Evolutionary conservation across 1,140 invertebrate species (phyloP).

Genomic region (Frieseomelitta varia): DNA sequence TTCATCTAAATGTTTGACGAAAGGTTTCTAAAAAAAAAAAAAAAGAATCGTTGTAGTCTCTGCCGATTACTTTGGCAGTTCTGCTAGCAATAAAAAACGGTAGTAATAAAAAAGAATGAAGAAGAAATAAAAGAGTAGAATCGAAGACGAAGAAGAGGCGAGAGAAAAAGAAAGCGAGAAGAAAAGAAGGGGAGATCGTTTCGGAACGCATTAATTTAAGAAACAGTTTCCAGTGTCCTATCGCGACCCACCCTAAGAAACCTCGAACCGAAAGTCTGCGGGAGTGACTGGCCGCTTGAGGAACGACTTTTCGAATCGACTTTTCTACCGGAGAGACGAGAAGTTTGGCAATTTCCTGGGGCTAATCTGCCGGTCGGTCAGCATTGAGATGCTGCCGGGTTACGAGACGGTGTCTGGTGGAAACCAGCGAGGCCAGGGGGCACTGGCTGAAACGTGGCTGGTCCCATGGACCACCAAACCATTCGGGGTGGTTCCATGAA

Average conservation of each 20-base stretch:
- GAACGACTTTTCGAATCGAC: constrained; percentile 80
- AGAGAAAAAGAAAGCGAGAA: neutral
- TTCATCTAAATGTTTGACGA: too few species aligned
- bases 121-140: neutral
- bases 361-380: constrained; percentile 82
- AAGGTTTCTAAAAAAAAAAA: too few species aligned
- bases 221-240: constrained; percentile 69
- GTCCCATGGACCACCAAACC: constrained; percentile 72
- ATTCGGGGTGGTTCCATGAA: constrained; percentile 77
- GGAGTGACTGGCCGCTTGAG: constrained; percentile 69
- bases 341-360: constrained; percentile 83
- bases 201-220: constrained; percentile 73
- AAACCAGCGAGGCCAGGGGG: constrained; percentile 6
- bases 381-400: constrained; percentile 80
- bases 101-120: neutral
- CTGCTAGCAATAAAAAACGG: too few species aligned
- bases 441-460: constrained; percentile 14
- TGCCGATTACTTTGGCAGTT: too few species aligned
- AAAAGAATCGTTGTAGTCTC: too few species aligned
- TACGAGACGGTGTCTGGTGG: constrained; percentile 32
- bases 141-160: neutral
- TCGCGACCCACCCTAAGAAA: constrained; percentile 58
- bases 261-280: constrained; percentile 27
- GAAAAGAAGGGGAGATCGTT: constrained; percentile 9
- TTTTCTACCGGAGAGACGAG: constrained; percentile 75